phyloP scores from a whole-genome alignment of 2,797 vertebrate genomes.

The Hephaestus fuliginosus region DNA sequence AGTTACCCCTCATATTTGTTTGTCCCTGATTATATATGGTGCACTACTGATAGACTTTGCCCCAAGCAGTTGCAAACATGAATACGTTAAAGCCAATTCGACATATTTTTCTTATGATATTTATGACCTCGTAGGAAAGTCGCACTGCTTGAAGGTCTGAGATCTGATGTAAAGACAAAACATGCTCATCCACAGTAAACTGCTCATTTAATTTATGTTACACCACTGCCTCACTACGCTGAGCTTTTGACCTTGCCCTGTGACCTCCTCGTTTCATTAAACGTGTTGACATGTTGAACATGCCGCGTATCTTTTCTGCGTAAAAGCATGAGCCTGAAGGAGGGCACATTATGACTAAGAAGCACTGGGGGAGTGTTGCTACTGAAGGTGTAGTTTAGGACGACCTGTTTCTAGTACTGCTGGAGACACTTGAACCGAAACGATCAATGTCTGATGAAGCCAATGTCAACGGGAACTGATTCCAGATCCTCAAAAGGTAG shows the following conservation, averaged over 20 bases:
- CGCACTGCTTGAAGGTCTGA: neutral
- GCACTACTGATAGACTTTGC: neutral
- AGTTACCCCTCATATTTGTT: neutral
- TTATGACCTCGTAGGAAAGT: neutral
- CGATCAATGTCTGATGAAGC: constrained; percentile 13
- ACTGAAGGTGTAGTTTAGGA: constrained; percentile 1
- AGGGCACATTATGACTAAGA: constrained; percentile 30
- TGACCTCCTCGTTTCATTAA: constrained; percentile 79
- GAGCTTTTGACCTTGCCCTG: constrained; percentile 72
- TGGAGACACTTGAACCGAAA: constrained; percentile 13
- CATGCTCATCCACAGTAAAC: neutral
- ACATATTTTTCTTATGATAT: neutral
- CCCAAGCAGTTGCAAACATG: neutral
- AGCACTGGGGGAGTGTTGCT: neutral
- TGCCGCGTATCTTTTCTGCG: constrained; percentile 10
- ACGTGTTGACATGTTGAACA: constrained; percentile 77
- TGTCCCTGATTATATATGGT: neutral
- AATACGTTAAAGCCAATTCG: neutral
- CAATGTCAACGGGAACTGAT: neutral
- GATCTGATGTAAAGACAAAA: constrained; percentile 1
- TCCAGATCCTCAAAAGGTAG: constrained; percentile 40
- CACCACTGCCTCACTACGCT: neutral
- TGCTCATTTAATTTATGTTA: neutral
- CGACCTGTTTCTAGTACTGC: constrained; percentile 23
- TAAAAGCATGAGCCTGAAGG: constrained; percentile 38